Percentiles rank a stretch among this genome's conserved stretches.
phyloP scores from a whole-genome alignment of 2,797 vertebrate genomes.

The Epinephelus coioides region DNA sequence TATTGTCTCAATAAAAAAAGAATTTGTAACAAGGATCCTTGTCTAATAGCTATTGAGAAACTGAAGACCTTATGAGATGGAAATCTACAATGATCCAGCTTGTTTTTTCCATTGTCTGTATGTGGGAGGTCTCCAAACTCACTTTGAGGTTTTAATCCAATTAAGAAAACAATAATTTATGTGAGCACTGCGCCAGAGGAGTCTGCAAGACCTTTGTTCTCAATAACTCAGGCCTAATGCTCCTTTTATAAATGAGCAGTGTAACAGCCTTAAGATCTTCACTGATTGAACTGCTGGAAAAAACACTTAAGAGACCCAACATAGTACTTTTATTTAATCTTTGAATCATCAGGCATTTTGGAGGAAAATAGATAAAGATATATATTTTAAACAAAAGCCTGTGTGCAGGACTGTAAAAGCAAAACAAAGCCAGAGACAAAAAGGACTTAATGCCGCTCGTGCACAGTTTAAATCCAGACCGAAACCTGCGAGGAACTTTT shows the following conservation, averaged over 20 bases:
- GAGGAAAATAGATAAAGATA: conserved; percentile 8
- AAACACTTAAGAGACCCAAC: conserved; percentile 59
- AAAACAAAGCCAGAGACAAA: conserved; percentile 10
- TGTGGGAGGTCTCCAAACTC: conserved; percentile 82
- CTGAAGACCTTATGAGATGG: conserved; percentile 66
- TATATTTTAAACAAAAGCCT: conserved; percentile 1
- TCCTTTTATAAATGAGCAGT: conserved; percentile 62
- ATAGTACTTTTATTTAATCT: conserved; percentile 42
- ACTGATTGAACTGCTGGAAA: conserved; percentile 43
- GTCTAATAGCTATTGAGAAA: conserved; percentile 76
- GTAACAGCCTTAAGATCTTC: conserved; percentile 48
- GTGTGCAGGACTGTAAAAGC: not conserved
- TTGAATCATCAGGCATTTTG: conserved; percentile 16
- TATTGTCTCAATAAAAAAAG: conserved; percentile 84
- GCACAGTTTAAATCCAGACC: conserved; percentile 28
- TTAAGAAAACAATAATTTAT: conserved; percentile 81
- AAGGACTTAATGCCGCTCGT: not conserved
- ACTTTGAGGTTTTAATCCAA: conserved; percentile 82
- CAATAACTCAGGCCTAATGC: conserved; percentile 59
- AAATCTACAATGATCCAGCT: conserved; percentile 69
- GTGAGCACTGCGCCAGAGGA: conserved; percentile 60
- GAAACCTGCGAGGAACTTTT: conserved; percentile 38
- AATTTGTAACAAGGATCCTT: conserved; percentile 78
- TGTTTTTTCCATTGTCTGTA: conserved; percentile 68
- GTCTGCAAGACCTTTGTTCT: conserved; percentile 75